Conservation (phyloP, 2,888 invertebrate species). For the Spialia ferax region DNA sequence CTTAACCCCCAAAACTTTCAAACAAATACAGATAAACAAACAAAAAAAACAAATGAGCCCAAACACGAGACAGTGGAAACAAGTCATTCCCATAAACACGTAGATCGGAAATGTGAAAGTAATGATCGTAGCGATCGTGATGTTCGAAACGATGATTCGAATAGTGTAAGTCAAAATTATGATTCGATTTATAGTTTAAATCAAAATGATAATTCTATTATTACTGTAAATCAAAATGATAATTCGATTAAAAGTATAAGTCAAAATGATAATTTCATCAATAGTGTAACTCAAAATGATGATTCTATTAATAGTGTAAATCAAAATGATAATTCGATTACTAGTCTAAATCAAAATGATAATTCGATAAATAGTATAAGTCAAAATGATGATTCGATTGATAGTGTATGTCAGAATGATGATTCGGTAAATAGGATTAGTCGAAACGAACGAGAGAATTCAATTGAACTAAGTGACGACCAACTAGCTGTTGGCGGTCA, state of each 20-base stretch:
- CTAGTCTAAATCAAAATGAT: slow-evolving; percentile 41
- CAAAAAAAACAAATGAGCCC: neutral
- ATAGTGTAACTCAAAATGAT: slow-evolving; percentile 39
- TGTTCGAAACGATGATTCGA: slow-evolving; percentile 52
- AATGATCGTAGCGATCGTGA: slow-evolving; percentile 23
- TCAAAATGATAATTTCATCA: slow-evolving; percentile 50
- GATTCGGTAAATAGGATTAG: slow-evolving; percentile 57
- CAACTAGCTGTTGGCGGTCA: slow-evolving; percentile 63
- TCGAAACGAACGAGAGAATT: slow-evolving; percentile 65
- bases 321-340: no score
- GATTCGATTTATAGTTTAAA: no score
- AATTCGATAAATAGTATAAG: slow-evolving; percentile 45
- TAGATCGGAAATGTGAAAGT: slow-evolving; percentile 31
- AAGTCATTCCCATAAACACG: neutral
- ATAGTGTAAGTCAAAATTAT: slow-evolving; percentile 55
- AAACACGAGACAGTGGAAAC: neutral
- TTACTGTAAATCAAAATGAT: slow-evolving; percentile 41
- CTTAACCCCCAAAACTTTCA: neutral
- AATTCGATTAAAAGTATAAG: slow-evolving; percentile 45
- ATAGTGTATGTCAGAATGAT: slow-evolving; percentile 38
- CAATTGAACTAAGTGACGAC: slow-evolving; percentile 55
- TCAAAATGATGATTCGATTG: slow-evolving; percentile 50
- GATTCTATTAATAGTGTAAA: no score
- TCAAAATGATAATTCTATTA: no score
- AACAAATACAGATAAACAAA: neutral